These are phyloP conservation scores for Scortum barcoo DNA, from an alignment of 2,113 vertebrate species.

Conservation along the genomic window DNA sequence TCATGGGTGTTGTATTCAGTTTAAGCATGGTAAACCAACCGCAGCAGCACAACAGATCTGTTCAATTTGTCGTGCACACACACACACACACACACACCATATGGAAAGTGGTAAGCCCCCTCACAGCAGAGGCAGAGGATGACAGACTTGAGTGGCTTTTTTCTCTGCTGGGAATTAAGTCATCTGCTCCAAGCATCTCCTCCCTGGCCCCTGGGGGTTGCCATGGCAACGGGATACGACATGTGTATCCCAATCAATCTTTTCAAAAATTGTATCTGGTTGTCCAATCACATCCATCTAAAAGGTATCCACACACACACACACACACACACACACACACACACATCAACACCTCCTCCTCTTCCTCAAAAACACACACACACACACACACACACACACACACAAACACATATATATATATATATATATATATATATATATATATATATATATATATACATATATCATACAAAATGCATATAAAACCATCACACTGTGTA, in stretches of 20 bases:
- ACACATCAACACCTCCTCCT: neutral
- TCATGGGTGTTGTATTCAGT: neutral
- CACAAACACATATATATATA: too few species aligned
- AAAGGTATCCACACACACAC: neutral
- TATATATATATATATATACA: too few species aligned
- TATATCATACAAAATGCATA: neutral
- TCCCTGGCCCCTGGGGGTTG: slow-evolving; percentile 17
- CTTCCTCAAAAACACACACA: neutral
- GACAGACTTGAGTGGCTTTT: slow-evolving; percentile 48
- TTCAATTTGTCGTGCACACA: slow-evolving; percentile 1
- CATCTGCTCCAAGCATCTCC: slow-evolving; percentile 49
- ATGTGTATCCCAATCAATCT: slow-evolving; percentile 57
- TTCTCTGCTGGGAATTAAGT: slow-evolving; percentile 64
- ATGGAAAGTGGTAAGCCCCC: neutral
- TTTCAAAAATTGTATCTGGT: neutral
- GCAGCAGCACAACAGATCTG: neutral
- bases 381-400: slow-evolving; percentile 1
- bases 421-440: too few species aligned
- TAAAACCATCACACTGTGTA: slow-evolving; percentile 11
- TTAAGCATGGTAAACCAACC: neutral
- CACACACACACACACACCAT: slow-evolving; percentile 1
- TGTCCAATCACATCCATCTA: slow-evolving; percentile 34
- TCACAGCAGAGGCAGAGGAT: slow-evolving; percentile 23
- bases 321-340: slow-evolving; percentile 1
- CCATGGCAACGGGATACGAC: slow-evolving; percentile 56